phyloP scores from a whole-genome alignment of 2,888 invertebrate genomes.

The Anarsia innoxiella region DNA sequence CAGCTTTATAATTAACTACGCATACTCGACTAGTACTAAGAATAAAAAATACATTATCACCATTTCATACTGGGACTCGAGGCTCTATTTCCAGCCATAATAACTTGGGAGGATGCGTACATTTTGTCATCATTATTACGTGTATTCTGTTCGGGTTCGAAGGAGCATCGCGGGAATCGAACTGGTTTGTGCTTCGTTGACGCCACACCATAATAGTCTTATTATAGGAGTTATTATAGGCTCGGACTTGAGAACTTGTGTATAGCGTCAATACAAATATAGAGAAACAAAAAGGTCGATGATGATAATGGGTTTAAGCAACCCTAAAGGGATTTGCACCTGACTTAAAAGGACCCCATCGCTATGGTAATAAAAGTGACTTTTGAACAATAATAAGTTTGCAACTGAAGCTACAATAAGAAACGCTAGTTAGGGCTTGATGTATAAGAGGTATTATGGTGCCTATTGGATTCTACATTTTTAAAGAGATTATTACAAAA shows the following conservation, averaged over 20 bases:
- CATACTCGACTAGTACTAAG: too few species aligned
- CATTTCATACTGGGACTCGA: too few species aligned
- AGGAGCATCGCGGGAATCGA: slow-evolving; percentile 21
- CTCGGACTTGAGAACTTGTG: slow-evolving; percentile 19
- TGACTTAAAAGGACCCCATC: slow-evolving; percentile 15
- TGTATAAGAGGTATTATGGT: too few species aligned
- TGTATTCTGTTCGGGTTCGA: slow-evolving; percentile 1
- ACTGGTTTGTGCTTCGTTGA: slow-evolving; percentile 24
- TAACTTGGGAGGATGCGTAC: background rate
- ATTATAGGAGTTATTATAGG: slow-evolving; percentile 19
- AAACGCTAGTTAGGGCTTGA: too few species aligned
- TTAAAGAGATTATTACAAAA: too few species aligned
- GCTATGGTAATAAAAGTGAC: too few species aligned
- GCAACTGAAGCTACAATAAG: too few species aligned
- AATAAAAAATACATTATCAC: too few species aligned
- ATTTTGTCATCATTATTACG: slow-evolving; percentile 12
- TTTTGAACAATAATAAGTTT: too few species aligned
- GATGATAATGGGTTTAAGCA: slow-evolving; percentile 19
- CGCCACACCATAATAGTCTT: slow-evolving; percentile 21
- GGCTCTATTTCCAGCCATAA: too few species aligned
- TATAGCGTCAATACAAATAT: slow-evolving; percentile 10
- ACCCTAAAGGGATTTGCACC: slow-evolving; percentile 17
- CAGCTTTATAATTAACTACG: too few species aligned
- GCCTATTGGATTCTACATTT: too few species aligned
- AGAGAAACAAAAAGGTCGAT: slow-evolving; percentile 13